These are phyloP conservation scores for Troides oblongomaculatus DNA, from an alignment of 2,888 invertebrate genomes.

Conservation along the genomic window DNA sequence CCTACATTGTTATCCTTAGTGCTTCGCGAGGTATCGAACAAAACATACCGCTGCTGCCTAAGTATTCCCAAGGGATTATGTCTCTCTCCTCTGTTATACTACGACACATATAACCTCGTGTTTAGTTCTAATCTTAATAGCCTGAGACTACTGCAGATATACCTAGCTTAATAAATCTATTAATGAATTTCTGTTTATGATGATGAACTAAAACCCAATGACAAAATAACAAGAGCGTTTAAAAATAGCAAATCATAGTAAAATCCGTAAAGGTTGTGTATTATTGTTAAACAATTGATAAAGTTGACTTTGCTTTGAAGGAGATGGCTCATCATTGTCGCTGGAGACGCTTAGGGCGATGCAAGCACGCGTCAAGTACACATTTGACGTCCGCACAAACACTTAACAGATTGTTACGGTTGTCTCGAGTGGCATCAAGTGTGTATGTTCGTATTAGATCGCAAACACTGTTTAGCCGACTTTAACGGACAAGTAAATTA, in stretches of 20 bases:
- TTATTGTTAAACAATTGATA: background rate
- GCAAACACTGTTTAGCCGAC: background rate
- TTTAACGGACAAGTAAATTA: background rate
- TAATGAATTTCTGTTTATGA: no score
- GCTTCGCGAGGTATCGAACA: no score
- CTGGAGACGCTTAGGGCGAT: background rate
- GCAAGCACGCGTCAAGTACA: constrained; percentile 14
- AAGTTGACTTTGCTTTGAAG: constrained; percentile 1
- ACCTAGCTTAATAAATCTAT: no score
- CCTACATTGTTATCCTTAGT: no score
- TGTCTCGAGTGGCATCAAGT: constrained; percentile 2
- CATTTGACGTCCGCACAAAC: constrained; percentile 13
- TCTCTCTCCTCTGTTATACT: no score
- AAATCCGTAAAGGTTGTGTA: background rate
- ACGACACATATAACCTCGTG: no score
- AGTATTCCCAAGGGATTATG: no score
- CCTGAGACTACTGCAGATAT: no score
- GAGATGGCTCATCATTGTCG: constrained; percentile 8
- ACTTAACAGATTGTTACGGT: constrained; percentile 16
- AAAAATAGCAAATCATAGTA: background rate
- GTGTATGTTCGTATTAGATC: background rate
- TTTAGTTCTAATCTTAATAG: no score
- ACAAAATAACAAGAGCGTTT: background rate
- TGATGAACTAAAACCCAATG: background rate
- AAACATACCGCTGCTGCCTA: no score